Conservation (phyloP, 2,888 invertebrate genomes). For the Acanthosoma haemorrhoidale region DNA sequence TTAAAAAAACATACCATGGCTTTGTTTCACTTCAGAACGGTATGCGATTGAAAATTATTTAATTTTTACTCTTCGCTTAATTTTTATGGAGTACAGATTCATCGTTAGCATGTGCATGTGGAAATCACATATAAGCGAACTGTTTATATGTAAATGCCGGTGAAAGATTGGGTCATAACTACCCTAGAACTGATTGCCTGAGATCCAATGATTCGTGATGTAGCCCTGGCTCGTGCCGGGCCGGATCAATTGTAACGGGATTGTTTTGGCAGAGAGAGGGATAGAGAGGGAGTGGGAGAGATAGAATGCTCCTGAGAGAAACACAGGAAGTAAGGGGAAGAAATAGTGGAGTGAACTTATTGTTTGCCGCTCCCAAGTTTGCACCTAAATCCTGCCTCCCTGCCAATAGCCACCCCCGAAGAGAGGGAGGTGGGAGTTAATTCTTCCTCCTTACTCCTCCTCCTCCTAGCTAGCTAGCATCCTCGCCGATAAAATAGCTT, state of each 20-base stretch:
- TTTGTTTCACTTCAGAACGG: too few species aligned
- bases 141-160: too few species aligned
- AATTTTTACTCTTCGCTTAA: too few species aligned
- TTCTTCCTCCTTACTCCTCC: background rate
- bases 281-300: background rate
- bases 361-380: conserved; percentile 10
- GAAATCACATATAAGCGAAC: too few species aligned
- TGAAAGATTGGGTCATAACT: too few species aligned
- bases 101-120: too few species aligned
- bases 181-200: too few species aligned
- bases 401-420: background rate
- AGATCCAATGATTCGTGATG: background rate
- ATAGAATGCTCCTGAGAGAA: background rate
- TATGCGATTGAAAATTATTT: too few species aligned
- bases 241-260: conserved; percentile 34
- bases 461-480: background rate
- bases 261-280: conserved; percentile 30
- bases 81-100: too few species aligned
- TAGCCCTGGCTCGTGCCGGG: background rate
- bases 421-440: too few species aligned
- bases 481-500: background rate
- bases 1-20: too few species aligned
- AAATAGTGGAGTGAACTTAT: conserved; percentile 21
- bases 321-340: background rate
- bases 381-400: conserved; percentile 7